Percentiles rank a stretch among this genome's conserved stretches.
phyloP scores from a whole-genome alignment of 1,140 invertebrate genomes.

The Orius insidiosus region DNA sequence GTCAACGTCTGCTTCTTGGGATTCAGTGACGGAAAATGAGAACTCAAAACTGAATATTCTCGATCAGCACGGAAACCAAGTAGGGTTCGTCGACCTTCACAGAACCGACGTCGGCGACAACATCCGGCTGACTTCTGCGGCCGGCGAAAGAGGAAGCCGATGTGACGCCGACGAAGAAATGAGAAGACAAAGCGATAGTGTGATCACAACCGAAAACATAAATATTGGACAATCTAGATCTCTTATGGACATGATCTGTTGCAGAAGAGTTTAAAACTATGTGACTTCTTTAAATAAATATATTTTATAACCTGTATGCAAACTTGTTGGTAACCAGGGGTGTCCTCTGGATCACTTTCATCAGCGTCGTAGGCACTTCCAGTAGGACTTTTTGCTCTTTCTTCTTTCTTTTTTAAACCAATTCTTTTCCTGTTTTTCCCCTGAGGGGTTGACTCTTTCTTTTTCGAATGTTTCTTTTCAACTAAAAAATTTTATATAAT shows the following conservation, averaged over 20 bases:
- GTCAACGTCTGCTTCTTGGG: background rate
- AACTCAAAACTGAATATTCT: background rate
- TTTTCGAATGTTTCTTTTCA: slow-evolving; percentile 14
- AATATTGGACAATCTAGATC: background rate
- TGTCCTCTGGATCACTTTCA: slow-evolving; percentile 51
- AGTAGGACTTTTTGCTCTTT: slow-evolving; percentile 18
- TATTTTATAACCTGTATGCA: slow-evolving; percentile 50
- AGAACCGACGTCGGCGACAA: background rate
- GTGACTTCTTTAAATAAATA: background rate
- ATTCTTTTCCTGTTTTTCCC: slow-evolving; percentile 8
- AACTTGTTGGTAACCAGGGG: slow-evolving; percentile 53
- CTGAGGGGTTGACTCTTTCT: background rate
- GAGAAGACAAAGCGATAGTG: background rate
- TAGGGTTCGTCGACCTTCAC: background rate
- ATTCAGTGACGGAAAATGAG: background rate
- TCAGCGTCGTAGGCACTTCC: slow-evolving; percentile 38
- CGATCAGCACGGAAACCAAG: background rate
- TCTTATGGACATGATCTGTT: background rate
- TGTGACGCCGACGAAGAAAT: background rate
- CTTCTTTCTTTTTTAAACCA: slow-evolving; percentile 14
- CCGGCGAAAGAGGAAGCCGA: background rate
- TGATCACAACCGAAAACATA: background rate
- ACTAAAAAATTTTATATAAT: too few relatives aligned
- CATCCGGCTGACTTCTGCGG: background rate
- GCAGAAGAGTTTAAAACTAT: background rate